Conservation (phyloP, 2,797 vertebrate species). For the Galaxias olidus region DNA sequence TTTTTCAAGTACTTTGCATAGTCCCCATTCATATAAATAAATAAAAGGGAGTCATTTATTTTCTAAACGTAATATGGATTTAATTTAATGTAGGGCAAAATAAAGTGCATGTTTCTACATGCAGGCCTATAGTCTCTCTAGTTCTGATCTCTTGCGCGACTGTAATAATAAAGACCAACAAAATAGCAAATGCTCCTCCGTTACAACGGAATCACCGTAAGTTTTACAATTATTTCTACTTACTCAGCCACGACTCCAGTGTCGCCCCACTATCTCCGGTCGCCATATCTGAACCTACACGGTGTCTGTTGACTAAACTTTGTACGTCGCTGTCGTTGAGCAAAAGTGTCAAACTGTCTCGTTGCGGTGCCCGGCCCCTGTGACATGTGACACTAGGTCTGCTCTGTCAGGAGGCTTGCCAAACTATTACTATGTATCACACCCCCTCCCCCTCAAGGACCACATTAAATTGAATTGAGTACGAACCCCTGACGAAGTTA, state of each 20-base stretch:
- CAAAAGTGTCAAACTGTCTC: slow-evolving; percentile 33
- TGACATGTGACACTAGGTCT: slow-evolving; percentile 65
- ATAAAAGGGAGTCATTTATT: no score
- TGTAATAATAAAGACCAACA: no score
- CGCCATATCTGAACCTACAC: slow-evolving; percentile 58
- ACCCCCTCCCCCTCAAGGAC: slow-evolving; percentile 24
- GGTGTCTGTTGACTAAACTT: slow-evolving; percentile 1
- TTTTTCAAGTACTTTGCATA: no score
- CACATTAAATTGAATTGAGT: not conserved
- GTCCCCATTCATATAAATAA: no score
- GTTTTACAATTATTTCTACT: slow-evolving; percentile 41
- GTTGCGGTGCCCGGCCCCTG: not conserved
- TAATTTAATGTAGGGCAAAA: no score
- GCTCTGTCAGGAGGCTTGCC: slow-evolving; percentile 23
- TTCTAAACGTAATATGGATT: no score
- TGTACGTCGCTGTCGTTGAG: slow-evolving; percentile 8
- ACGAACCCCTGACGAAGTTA: no score
- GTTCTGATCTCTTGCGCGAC: no score
- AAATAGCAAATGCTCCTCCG: no score
- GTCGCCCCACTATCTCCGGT: slow-evolving; percentile 44
- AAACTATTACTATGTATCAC: not conserved
- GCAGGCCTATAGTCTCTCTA: no score
- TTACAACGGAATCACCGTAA: no score
- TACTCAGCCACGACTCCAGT: slow-evolving; percentile 69
- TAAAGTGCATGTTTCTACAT: no score